These are phyloP conservation scores for Sphaerophoria taeniata DNA, from an alignment of 2,888 invertebrate species.

Conservation along the genomic window DNA sequence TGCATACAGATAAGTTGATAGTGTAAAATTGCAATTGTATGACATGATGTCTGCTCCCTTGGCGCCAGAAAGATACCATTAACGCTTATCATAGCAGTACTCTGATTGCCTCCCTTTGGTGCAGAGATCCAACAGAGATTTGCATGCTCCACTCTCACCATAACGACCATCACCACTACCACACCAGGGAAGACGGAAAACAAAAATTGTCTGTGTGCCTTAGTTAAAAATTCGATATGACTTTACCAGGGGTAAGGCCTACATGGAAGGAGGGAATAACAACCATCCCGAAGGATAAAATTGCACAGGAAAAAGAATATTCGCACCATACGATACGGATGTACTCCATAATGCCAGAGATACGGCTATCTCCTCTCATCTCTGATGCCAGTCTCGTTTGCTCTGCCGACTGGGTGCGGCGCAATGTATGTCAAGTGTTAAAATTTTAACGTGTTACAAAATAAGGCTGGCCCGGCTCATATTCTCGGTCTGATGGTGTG, in stretches of 20 bases:
- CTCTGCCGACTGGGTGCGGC: not conserved
- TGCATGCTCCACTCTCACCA: conserved; percentile 1
- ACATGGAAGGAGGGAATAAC: conserved; percentile 10
- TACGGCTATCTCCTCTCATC: conserved; percentile 9
- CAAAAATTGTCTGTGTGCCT: conserved; percentile 23
- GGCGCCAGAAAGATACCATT: conserved; percentile 38
- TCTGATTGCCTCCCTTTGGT: conserved; percentile 25
- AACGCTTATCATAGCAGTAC: conserved; percentile 54
- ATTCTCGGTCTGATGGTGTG: not conserved
- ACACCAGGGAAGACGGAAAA: not conserved
- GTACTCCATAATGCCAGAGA: conserved; percentile 37
- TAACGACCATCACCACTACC: too few species aligned
- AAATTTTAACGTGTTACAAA: conserved; percentile 50
- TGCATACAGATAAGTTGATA: conserved; percentile 6
- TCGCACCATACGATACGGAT: conserved; percentile 36
- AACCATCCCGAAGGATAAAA: conserved; percentile 13
- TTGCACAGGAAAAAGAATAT: conserved; percentile 36
- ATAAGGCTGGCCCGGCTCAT: conserved; percentile 11
- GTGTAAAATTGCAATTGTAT: conserved; percentile 28
- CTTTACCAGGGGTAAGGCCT: not conserved
- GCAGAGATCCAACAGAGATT: conserved; percentile 12
- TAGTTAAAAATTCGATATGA: conserved; percentile 38
- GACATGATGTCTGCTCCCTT: conserved; percentile 24
- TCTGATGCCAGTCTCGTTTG: not conserved
- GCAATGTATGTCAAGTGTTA: conserved; percentile 45